Evolutionary conservation across 2,113 vertebrate genomes (phyloP).

Genomic region (Aspidoscelis tigris): DNA sequence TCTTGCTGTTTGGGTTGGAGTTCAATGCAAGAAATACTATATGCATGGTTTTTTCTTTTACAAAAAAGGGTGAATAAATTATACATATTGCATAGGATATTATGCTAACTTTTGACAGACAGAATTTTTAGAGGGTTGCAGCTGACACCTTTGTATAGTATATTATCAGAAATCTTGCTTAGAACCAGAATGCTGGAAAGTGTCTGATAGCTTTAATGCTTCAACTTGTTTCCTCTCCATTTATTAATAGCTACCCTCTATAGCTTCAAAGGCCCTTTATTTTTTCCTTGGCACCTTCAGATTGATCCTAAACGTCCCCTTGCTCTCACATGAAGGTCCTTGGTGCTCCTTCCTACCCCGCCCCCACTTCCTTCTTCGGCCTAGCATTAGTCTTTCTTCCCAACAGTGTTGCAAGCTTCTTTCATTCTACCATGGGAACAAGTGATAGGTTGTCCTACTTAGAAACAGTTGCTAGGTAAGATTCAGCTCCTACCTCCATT

Average conservation of each 20-base stretch:
- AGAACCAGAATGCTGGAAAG: neutral
- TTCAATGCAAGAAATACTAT: too few species aligned
- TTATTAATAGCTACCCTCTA: conserved; percentile 54
- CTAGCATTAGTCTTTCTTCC: conserved; percentile 63
- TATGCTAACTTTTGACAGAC: neutral
- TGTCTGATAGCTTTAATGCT: conserved; percentile 39
- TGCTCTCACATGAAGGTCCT: conserved; percentile 17
- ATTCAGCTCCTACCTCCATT: conserved; percentile 68
- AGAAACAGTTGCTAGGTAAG: conserved; percentile 75
- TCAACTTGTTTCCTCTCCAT: conserved; percentile 3
- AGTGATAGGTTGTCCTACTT: conserved; percentile 69
- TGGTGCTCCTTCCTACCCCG: conserved; percentile 47
- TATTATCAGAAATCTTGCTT: neutral
- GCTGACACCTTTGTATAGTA: neutral
- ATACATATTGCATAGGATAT: neutral
- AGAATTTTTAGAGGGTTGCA: neutral
- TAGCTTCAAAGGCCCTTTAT: conserved; percentile 32
- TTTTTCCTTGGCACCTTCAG: conserved; percentile 8
- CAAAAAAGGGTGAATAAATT: neutral
- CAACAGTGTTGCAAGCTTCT: conserved; percentile 66
- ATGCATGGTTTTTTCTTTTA: too few species aligned
- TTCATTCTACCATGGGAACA: conserved; percentile 61
- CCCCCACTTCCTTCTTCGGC: conserved; percentile 44
- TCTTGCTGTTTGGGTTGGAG: neutral
- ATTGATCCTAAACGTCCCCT: conserved; percentile 58